Evolutionary conservation across 2,888 invertebrate genomes (phyloP).

Genomic region (Noctua pronuba): DNA sequence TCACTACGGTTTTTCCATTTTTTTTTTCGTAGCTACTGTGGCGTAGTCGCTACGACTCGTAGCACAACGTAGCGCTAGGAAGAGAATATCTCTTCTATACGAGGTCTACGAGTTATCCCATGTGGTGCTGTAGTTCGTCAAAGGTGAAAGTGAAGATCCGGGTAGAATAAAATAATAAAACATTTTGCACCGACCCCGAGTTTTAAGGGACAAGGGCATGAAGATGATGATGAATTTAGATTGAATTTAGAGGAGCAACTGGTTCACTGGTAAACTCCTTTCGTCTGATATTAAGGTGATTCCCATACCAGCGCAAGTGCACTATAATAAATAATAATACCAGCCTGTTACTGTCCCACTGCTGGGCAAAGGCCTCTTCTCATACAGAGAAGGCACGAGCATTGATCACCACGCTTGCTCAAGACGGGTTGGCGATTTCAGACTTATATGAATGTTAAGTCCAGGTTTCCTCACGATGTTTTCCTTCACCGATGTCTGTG

Average conservation of each 20-base stretch:
- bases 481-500: no score
- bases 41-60: slow-evolving; percentile 41
- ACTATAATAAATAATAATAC: no score
- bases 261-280: neutral
- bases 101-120: neutral
- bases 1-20: neutral
- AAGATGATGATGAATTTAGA: neutral
- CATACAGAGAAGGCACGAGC: no score
- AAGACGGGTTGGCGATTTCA: no score
- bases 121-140: neutral
- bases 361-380: no score
- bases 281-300: neutral
- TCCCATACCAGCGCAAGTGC: neutral
- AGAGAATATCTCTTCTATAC: neutral
- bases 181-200: neutral
- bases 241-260: neutral
- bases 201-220: neutral
- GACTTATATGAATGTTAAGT: no score
- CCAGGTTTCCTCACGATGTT: no score
- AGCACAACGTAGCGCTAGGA: slow-evolving; percentile 41
- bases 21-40: slow-evolving; percentile 25
- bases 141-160: neutral
- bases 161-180: neutral
- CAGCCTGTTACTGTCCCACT: no score
- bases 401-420: no score